These are phyloP conservation scores for Labia minor DNA, from an alignment of 2,888 invertebrate species.

Conservation along the genomic window DNA sequence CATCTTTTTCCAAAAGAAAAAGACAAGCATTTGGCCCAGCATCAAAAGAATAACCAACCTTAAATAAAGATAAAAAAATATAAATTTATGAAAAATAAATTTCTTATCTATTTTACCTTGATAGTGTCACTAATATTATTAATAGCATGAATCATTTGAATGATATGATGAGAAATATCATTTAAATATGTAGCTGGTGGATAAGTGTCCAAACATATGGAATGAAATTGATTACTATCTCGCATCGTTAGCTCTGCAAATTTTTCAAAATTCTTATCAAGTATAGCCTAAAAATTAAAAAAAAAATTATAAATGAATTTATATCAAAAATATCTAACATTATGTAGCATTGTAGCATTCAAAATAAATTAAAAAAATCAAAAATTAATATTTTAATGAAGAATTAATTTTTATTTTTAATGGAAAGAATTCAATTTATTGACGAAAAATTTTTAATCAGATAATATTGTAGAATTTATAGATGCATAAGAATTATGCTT, in stretches of 20 bases:
- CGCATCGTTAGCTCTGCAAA: conserved; percentile 94
- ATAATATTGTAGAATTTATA: no score
- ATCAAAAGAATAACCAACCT: conserved; percentile 94
- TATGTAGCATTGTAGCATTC: no score
- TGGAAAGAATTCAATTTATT: no score
- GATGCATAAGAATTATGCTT: no score
- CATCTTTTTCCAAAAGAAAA: conserved; percentile 65
- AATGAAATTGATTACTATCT: conserved; percentile 96
- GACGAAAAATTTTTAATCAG: no score
- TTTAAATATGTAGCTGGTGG: conserved; percentile 92
- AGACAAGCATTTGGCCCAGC: conserved; percentile 96
- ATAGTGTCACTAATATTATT: conserved; percentile 55
- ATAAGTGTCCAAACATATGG: conserved; percentile 81
- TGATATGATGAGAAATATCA: conserved; percentile 70
- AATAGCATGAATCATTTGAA: conserved; percentile 68
- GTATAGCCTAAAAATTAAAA: conserved; percentile 43
- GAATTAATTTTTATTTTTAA: no score
- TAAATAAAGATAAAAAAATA: not conserved
- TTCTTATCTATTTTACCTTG: conserved; percentile 40
- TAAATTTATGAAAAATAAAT: no score
- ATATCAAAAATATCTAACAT: no score
- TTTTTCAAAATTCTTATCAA: conserved; percentile 57
- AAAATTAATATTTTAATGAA: no score
- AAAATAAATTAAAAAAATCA: no score
- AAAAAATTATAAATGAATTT: not conserved